A percentile compares a stretch with the other conserved stretches of the same genome.
phyloP scores from a whole-genome alignment of 2,797 vertebrate species.

The Hylomyscus alleni region DNA sequence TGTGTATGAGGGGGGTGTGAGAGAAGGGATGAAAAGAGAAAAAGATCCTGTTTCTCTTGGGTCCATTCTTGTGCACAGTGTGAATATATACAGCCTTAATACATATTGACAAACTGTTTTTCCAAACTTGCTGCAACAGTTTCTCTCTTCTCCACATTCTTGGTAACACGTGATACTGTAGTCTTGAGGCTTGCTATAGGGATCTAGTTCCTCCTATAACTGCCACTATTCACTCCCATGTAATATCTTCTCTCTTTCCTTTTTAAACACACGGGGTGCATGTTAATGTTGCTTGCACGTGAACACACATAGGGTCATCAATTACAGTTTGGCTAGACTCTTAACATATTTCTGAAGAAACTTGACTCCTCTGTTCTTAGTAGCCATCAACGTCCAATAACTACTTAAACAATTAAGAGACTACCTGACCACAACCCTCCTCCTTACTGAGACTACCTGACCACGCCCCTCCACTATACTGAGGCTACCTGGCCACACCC shows the following conservation, averaged over 20 bases:
- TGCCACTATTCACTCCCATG: neutral
- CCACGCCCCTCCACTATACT: neutral
- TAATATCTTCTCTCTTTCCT: neutral
- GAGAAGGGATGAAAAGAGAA: neutral
- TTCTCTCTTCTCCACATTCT: constrained; percentile 36
- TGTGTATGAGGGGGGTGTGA: neutral
- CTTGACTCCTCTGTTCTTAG: neutral
- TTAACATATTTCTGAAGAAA: neutral
- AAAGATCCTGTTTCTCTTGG: neutral
- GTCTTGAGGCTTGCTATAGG: neutral
- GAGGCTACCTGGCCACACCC: neutral
- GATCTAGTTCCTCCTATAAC: neutral
- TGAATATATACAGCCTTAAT: neutral
- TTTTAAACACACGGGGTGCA: neutral
- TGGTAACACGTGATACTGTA: neutral
- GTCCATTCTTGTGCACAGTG: neutral
- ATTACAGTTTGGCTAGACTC: neutral
- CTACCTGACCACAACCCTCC: neutral
- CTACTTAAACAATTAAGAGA: neutral
- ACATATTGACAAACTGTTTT: neutral
- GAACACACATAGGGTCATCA: neutral
- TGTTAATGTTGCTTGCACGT: neutral
- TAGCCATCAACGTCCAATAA: neutral
- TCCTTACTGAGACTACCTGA: neutral
- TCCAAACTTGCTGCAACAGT: neutral